A percentile compares a stretch with the other conserved stretches of the same genome.
These are phyloP conservation scores for Aphaenogaster ashmeadi DNA, from an alignment of 1,140 invertebrate species.

Conservation along the genomic window DNA sequence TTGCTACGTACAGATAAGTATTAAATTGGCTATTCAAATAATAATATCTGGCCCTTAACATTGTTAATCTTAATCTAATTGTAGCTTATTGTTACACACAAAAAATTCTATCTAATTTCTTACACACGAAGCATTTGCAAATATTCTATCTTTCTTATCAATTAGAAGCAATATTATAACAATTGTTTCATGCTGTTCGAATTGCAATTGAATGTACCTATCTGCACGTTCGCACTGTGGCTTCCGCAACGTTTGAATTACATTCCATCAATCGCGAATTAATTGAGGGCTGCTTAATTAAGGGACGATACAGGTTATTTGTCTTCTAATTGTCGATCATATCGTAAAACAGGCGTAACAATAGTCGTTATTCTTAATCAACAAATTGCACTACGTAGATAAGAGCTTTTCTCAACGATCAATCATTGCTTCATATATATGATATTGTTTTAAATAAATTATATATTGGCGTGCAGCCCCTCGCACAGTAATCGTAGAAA, in stretches of 20 bases:
- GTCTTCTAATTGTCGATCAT: constrained; percentile 22
- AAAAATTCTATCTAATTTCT: background rate
- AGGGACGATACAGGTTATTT: constrained; percentile 39
- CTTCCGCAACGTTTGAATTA: constrained; percentile 55
- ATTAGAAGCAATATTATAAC: constrained; percentile 4
- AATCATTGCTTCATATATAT: background rate
- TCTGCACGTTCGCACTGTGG: constrained; percentile 32
- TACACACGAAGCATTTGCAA: background rate
- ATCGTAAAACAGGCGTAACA: background rate
- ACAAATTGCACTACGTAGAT: background rate
- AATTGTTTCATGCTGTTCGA: constrained; percentile 18
- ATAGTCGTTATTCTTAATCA: background rate
- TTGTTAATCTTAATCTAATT: background rate
- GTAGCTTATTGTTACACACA: background rate
- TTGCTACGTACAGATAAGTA: background rate
- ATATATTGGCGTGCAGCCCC: background rate
- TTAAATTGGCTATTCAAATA: background rate
- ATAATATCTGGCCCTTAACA: background rate
- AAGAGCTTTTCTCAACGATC: background rate
- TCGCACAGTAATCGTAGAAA: background rate
- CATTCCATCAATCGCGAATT: constrained; percentile 56
- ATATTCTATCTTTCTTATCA: constrained; percentile 28
- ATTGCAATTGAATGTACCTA: constrained; percentile 36
- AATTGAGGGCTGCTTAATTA: constrained; percentile 55
- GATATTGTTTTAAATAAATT: background rate